Percentiles rank a stretch among this genome's conserved stretches.
These are phyloP conservation scores for Chalcis sispes DNA, from an alignment of 2,888 invertebrate species.

Conservation along the genomic window DNA sequence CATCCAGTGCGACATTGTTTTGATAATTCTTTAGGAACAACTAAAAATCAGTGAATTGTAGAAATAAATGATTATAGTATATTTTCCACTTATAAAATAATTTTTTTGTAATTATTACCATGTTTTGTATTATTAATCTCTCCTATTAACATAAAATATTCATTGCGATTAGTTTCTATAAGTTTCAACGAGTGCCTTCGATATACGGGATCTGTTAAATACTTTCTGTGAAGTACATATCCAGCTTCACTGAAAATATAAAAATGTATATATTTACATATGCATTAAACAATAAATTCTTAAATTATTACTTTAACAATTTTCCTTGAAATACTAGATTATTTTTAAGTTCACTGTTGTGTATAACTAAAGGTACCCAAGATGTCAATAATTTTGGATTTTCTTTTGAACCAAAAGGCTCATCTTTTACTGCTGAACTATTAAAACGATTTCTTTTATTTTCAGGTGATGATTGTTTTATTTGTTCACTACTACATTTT, in stretches of 20 bases:
- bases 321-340: slow-evolving; percentile 68
- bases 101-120: too few relatives aligned
- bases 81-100: too few relatives aligned
- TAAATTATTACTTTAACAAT: slow-evolving; percentile 67
- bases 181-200: slow-evolving; percentile 62
- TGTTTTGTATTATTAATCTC: slow-evolving; percentile 64
- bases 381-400: slow-evolving; percentile 65
- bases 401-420: slow-evolving; percentile 60
- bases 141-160: slow-evolving; percentile 66
- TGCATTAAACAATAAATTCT: background rate
- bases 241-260: slow-evolving; percentile 65
- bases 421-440: background rate
- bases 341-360: slow-evolving; percentile 50
- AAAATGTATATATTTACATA: slow-evolving; percentile 22
- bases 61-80: background rate
- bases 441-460: too few relatives aligned
- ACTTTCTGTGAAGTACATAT: slow-evolving; percentile 63
- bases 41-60: slow-evolving; percentile 54
- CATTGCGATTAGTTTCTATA: slow-evolving; percentile 64
- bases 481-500: background rate
- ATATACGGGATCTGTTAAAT: slow-evolving; percentile 63
- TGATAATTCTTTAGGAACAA: slow-evolving; percentile 65
- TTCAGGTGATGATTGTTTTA: background rate
- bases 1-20: slow-evolving; percentile 67
- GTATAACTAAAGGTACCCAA: slow-evolving; percentile 67